Evolutionary conservation across 2,888 invertebrate species (phyloP).

Genomic region (Biston stratarius): DNA sequence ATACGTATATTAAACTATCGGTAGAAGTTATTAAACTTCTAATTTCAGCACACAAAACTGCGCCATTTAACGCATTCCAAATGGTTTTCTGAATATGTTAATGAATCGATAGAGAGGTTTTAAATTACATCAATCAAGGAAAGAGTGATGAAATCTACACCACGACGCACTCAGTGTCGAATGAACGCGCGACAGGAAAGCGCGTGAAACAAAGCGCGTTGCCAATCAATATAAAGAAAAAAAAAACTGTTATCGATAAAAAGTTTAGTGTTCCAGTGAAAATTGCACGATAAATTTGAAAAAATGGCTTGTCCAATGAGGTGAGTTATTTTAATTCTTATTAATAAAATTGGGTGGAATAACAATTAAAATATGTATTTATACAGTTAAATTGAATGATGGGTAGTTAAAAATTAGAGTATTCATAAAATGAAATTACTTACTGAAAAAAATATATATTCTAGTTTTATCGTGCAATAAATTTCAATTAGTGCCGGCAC

Average conservation of each 20-base stretch:
- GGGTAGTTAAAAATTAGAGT: too few species aligned
- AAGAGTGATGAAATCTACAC: constrained; percentile 64
- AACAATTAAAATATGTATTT: too few species aligned
- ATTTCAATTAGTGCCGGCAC: too few species aligned
- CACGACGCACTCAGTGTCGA: constrained; percentile 32
- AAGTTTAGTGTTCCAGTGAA: constrained; percentile 19
- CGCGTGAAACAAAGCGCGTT: constrained; percentile 51
- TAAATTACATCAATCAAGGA: constrained; percentile 48
- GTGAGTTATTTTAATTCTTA: constrained; percentile 51
- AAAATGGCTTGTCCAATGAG: constrained; percentile 82
- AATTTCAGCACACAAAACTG: neutral
- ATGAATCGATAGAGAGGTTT: constrained; percentile 49
- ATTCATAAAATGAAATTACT: too few species aligned
- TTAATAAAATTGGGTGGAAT: too few species aligned
- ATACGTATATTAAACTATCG: neutral
- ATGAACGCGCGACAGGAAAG: constrained; percentile 57
- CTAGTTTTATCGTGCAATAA: too few species aligned
- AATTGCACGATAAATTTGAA: constrained; percentile 32
- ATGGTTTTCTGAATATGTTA: constrained; percentile 1
- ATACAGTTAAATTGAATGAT: too few species aligned
- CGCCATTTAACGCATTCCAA: constrained; percentile 6
- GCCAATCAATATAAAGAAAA: neutral
- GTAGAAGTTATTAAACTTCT: neutral
- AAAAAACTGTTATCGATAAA: constrained; percentile 26
- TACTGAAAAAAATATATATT: too few species aligned